These are phyloP conservation scores for Natator depressus DNA, from an alignment of 2,113 vertebrate genomes.

Conservation along the genomic window DNA sequence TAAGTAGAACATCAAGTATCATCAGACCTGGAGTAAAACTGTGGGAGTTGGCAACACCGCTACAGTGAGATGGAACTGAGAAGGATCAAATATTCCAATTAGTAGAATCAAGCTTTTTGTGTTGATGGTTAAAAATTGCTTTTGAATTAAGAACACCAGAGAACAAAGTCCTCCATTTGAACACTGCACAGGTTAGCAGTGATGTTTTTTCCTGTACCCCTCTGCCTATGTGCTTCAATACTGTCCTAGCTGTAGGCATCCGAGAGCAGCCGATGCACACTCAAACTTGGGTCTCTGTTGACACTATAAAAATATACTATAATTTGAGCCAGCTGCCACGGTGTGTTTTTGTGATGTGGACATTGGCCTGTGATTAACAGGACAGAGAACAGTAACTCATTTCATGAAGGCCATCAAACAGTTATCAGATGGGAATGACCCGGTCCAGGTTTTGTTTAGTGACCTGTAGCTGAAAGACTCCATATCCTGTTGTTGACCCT, in stretches of 20 bases:
- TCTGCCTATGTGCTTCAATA: background rate
- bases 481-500: background rate
- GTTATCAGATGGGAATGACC: background rate
- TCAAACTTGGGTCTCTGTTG: rapidly evolving
- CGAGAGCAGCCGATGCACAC: background rate
- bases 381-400: background rate
- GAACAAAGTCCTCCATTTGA: background rate
- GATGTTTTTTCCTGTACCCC: background rate
- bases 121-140: conserved; percentile 1
- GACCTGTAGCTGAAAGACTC: background rate
- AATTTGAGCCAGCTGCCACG: background rate
- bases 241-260: background rate
- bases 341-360: background rate
- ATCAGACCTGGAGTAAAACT: background rate
- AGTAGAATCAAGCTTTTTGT: background rate
- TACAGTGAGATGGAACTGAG: background rate
- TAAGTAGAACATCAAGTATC: background rate
- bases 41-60: background rate
- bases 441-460: background rate
- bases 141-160: background rate
- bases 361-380: background rate
- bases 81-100: background rate
- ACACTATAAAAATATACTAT: background rate
- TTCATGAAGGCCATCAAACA: rapidly evolving
- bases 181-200: background rate